Conservation (phyloP, 2,888 invertebrate species). For the Actias luna region DNA sequence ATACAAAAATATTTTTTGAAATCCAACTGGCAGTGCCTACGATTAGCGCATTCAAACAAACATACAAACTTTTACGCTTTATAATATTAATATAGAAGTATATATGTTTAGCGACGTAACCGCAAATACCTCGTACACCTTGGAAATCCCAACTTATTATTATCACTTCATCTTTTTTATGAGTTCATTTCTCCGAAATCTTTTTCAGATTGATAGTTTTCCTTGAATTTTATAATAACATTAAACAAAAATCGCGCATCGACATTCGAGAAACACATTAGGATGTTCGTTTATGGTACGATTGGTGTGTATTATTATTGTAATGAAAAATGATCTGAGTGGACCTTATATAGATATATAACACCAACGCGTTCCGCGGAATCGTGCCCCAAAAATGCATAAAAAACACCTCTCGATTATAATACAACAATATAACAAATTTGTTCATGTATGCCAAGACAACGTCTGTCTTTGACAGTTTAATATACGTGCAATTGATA, state of each 20-base stretch:
- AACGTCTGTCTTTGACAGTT: no score
- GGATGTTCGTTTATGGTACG: neutral
- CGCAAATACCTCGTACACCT: neutral
- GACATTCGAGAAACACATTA: slow-evolving; percentile 15
- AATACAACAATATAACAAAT: neutral
- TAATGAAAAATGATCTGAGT: neutral
- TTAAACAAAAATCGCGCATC: slow-evolving; percentile 1
- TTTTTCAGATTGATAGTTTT: slow-evolving; percentile 17
- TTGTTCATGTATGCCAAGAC: neutral
- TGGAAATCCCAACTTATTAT: slow-evolving; percentile 8
- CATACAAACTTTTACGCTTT: no score
- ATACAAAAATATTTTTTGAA: no score
- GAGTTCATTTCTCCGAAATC: slow-evolving; percentile 12
- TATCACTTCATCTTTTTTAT: slow-evolving; percentile 8
- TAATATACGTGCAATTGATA: neutral
- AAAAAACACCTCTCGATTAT: neutral
- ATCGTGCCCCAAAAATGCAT: slow-evolving; percentile 3
- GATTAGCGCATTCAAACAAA: no score
- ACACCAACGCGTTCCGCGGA: slow-evolving; percentile 1
- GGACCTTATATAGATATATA: neutral
- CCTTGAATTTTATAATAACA: slow-evolving; percentile 14
- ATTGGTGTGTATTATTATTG: neutral
- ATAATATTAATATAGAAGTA: no score
- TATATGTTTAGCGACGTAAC: neutral
- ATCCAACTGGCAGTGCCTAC: no score